Base-by-base conservation (phyloP, 2,113 vertebrate genomes). In the Lates calcarifer region DNA sequence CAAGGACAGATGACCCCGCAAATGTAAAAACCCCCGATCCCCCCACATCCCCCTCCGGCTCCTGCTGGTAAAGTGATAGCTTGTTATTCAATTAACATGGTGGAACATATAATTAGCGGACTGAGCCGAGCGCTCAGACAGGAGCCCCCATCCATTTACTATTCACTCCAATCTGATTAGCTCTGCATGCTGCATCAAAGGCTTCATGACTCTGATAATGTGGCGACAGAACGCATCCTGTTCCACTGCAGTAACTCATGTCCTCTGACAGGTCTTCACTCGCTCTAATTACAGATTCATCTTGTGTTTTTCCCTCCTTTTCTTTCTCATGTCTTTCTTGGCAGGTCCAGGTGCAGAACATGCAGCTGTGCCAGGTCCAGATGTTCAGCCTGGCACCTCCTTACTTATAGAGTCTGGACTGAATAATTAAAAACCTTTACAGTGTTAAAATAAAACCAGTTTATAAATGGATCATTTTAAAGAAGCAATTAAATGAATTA, bases 71-170 rank as follows among this genome's bases (percentile, higher is more conserved):
- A 70, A 69, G 31, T 31, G 65, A 84, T 82, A 51, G 57, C 35
- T 3, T 29, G 37, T 81, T 68, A 84, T 86, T 86, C 5, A 37
- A 81, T 84, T 84, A 84, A 60, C 64, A 28, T 70, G 75, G 33
- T 66, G 77, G 73, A 74, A 83, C 77, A 75, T 75, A 83, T 81
- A 70, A 89, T 84, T 79, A 84, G 60, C 17, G 5, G 43, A 31
- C 64, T 0, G 15, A 51, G 86, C 45, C 17, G 22, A 73, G 65
- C 49, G 11, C 53, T 72, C 62, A 85, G 66, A 62, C 74, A 58
- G 80, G 62, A 61, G 63, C 37, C 31, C 56, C 56, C 4, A 20
- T 77, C 72, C 76, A 70, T 80, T 83, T 57, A 80, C 43, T 51
- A 9, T 67, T 81, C 1, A 3, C 35, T 68, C 49, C 57, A 35